Evolutionary conservation across 2,888 invertebrate genomes (phyloP).

Genomic region (Neocrepidodera transversa): DNA sequence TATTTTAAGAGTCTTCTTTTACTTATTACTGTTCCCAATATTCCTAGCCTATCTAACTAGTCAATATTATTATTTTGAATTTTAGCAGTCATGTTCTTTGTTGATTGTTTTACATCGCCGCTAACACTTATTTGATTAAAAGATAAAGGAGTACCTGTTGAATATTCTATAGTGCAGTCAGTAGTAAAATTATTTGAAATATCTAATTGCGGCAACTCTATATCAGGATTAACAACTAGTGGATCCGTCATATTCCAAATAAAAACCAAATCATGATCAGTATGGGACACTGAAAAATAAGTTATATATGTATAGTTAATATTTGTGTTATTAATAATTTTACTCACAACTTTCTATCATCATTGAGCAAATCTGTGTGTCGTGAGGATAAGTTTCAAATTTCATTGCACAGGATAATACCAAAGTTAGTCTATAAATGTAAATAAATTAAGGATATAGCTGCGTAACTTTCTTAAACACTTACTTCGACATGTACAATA

Average conservation of each 20-base stretch:
- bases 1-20: too few relatives aligned
- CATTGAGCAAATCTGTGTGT: slow-evolving; percentile 92
- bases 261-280: slow-evolving; percentile 87
- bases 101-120: not conserved
- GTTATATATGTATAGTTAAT: slow-evolving; percentile 8
- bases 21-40: too few relatives aligned
- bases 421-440: slow-evolving; percentile 75
- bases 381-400: slow-evolving; percentile 92
- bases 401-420: slow-evolving; percentile 95
- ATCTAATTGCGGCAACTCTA: slow-evolving; percentile 87
- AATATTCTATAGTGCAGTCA: slow-evolving; percentile 88
- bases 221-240: slow-evolving; percentile 85
- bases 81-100: slow-evolving; percentile 1
- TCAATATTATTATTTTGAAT: too few relatives aligned
- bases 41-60: too few relatives aligned
- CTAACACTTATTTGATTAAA: too few relatives aligned
- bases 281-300: slow-evolving; percentile 77
- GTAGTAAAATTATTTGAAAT: slow-evolving; percentile 86
- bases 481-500: slow-evolving; percentile 93
- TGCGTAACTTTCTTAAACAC: slow-evolving; percentile 44
- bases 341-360: slow-evolving; percentile 93
- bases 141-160: slow-evolving; percentile 79
- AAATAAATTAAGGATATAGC: not conserved
- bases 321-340: not conserved
- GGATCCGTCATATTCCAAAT: slow-evolving; percentile 90